Evolutionary conservation across 1,140 invertebrate species (phyloP).

Genomic region (Listronotus bonariensis): DNA sequence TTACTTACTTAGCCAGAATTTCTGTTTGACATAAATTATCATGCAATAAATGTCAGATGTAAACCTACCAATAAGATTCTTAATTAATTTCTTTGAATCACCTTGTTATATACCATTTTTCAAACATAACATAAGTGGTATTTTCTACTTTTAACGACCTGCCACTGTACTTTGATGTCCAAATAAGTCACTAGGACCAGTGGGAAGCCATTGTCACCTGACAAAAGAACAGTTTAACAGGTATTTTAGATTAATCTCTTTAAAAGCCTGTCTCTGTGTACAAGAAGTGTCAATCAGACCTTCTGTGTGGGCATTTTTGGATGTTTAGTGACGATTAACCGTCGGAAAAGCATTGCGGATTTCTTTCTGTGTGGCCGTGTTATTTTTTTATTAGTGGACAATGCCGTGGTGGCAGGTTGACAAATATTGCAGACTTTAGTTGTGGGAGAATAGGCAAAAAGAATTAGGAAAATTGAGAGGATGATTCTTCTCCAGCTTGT

Average conservation of each 20-base stretch:
- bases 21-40: no score
- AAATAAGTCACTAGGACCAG: neutral
- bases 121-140: no score
- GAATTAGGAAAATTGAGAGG: no score
- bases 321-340: neutral
- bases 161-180: no score
- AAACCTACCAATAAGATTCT: no score
- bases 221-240: constrained; percentile 28
- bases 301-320: constrained; percentile 18
- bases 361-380: constrained; percentile 18
- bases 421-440: constrained; percentile 22
- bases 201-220: constrained; percentile 12
- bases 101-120: no score
- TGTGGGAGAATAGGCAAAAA: constrained; percentile 1
- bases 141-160: no score
- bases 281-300: constrained; percentile 20
- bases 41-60: no score
- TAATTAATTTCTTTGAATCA: no score
- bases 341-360: neutral
- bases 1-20: no score
- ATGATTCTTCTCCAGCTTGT: no score
- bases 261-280: constrained; percentile 4
- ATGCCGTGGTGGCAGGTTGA: constrained; percentile 22
- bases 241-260: constrained; percentile 24
- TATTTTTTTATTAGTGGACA: constrained; percentile 28